Evolutionary conservation across 2,113 vertebrate genomes (phyloP).

Genomic region (Antigone vipio): DNA sequence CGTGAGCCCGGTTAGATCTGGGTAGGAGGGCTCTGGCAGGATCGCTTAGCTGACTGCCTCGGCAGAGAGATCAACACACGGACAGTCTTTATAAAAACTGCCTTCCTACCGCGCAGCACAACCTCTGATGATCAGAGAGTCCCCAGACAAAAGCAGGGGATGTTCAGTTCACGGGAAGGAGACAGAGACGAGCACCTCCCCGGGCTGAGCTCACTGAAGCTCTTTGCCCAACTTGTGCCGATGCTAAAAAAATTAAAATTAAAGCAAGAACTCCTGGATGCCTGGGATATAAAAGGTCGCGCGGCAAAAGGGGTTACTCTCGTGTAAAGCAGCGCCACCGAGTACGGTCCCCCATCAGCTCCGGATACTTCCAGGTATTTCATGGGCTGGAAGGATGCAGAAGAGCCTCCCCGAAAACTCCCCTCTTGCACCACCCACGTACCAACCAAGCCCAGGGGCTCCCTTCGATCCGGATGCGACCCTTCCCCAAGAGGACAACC

Average conservation of each 20-base stretch:
- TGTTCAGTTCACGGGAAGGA: neutral
- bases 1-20: neutral
- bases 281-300: neutral
- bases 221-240: neutral
- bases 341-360: neutral
- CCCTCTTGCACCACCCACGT: neutral
- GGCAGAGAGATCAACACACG: neutral
- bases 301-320: neutral
- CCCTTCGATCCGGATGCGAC: accelerated
- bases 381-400: accelerated
- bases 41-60: neutral
- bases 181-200: neutral
- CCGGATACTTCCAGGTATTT: neutral
- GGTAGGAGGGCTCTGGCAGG: neutral
- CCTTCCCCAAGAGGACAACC: neutral
- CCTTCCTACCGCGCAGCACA: neutral
- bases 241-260: neutral
- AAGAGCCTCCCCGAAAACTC: neutral
- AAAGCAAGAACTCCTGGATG: neutral
- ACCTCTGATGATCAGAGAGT: conserved; percentile 23
- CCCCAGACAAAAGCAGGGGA: neutral
- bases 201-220: neutral
- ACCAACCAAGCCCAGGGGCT: neutral
- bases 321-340: accelerated
- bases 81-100: neutral